A percentile compares a stretch with the other conserved stretches of the same genome.
Conservation (phyloP, 2,888 invertebrate species). For the Tridacna gigas region DNA sequence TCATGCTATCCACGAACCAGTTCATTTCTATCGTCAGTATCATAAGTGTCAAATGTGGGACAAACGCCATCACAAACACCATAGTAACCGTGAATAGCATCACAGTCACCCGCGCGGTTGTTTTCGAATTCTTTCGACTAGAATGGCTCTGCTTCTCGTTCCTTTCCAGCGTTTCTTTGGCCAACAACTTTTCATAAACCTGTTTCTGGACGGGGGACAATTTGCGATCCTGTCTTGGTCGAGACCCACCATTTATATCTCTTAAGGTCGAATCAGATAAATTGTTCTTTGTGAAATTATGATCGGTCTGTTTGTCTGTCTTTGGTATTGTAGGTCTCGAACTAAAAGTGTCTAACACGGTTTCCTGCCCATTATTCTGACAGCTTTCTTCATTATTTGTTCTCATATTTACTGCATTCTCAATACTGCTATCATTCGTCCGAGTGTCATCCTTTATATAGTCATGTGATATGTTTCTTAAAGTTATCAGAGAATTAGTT, state of each 20-base stretch:
- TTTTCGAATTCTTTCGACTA: conserved; percentile 27
- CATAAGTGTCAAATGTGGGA: conserved; percentile 59
- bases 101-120: conserved; percentile 51
- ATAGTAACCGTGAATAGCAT: conserved; percentile 63
- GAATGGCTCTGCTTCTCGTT: not conserved
- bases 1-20: conserved; percentile 42
- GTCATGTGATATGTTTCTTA: not conserved
- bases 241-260: not conserved
- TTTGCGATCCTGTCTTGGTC: not conserved
- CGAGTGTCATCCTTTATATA: not conserved
- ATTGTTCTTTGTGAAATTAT: not conserved
- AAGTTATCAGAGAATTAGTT: too few relatives aligned
- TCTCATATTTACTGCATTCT: not conserved
- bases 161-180: not conserved
- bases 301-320: not conserved
- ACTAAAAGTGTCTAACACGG: not conserved
- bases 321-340: not conserved
- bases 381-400: not conserved
- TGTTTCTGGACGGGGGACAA: conserved; percentile 17
- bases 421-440: not conserved
- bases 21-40: conserved; percentile 30
- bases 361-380: not conserved
- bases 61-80: conserved; percentile 49
- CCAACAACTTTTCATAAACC: conserved; percentile 19
- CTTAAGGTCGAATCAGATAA: not conserved